These are phyloP conservation scores for Galemys pyrenaicus DNA, from an alignment of 2,113 vertebrate genomes.

Conservation along the genomic window DNA sequence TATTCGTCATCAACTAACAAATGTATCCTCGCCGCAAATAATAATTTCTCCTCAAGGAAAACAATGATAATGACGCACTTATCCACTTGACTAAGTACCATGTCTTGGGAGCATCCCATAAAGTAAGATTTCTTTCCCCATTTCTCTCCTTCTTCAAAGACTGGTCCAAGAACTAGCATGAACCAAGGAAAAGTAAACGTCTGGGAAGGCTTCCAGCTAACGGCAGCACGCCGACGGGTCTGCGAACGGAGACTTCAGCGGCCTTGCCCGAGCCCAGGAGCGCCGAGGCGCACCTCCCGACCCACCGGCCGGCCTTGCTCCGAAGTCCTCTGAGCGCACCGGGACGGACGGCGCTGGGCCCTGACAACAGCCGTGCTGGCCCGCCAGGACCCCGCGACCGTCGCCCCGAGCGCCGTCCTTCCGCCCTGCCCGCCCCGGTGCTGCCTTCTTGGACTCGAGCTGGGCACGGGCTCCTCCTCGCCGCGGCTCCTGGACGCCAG, in stretches of 20 bases:
- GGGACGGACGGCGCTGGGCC: too few species aligned
- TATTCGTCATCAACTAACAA: conserved; percentile 51
- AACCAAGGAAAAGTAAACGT: not conserved
- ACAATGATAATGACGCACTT: conserved; percentile 50
- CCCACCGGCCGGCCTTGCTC: too few species aligned
- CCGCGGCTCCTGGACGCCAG: not conserved
- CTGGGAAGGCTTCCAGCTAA: not conserved
- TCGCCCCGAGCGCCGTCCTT: too few species aligned
- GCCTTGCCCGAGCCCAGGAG: not conserved
- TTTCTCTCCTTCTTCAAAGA: conserved; percentile 53
- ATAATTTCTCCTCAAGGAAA: conserved; percentile 52
- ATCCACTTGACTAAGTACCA: conserved; percentile 24
- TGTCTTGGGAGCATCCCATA: conserved; percentile 5
- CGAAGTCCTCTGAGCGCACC: too few species aligned
- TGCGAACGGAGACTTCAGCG: not conserved
- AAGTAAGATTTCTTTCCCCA: not conserved
- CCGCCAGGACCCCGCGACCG: not conserved
- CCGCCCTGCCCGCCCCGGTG: too few species aligned
- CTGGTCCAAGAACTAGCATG: not conserved
- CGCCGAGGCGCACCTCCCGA: too few species aligned
- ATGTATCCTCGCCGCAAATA: conserved; percentile 42
- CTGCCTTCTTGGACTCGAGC: not conserved
- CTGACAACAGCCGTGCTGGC: not conserved
- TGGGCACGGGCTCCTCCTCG: too few species aligned
- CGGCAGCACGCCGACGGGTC: not conserved